Percentiles rank a stretch among this genome's conserved stretches.
Conservation (phyloP, 2,113 vertebrate genomes). For the Electrona antarctica region DNA sequence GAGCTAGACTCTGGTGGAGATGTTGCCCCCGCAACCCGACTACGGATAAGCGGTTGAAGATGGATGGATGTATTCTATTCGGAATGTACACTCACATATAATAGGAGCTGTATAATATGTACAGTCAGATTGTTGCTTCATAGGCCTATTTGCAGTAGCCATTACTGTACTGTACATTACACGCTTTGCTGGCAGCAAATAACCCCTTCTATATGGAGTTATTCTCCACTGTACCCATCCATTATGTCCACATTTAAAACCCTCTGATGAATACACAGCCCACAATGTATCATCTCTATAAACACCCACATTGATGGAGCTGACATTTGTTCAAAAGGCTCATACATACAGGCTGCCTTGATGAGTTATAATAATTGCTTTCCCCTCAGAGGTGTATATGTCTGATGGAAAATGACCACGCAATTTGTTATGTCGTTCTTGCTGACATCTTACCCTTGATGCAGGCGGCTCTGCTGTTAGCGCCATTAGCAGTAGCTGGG, state of each 20-base stretch:
- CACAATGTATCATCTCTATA: conserved; percentile 5
- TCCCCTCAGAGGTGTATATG: conserved; percentile 21
- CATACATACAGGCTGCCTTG: not conserved
- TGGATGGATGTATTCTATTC: no score
- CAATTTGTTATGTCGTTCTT: conserved; percentile 46
- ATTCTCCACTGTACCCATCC: not conserved
- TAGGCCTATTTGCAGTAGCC: no score
- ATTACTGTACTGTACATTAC: not conserved
- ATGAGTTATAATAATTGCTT: conserved; percentile 41
- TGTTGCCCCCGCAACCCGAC: no score
- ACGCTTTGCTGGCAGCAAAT: not conserved
- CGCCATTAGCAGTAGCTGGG: conserved; percentile 33
- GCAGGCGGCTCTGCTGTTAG: conserved; percentile 49
- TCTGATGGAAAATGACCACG: conserved; percentile 39
- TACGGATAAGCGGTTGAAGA: no score
- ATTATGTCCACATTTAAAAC: not conserved
- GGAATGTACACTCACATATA: no score
- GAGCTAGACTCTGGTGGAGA: no score
- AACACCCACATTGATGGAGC: not conserved
- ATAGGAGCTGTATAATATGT: no score
- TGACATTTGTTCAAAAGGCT: conserved; percentile 25
- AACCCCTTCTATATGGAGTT: not conserved
- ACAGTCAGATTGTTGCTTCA: no score
- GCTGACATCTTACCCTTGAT: conserved; percentile 71
- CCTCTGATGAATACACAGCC: not conserved